A percentile compares a stretch with the other conserved stretches of the same genome.
phyloP scores from a whole-genome alignment of 2,797 vertebrate species.

The Silurus lanzhouensis region DNA sequence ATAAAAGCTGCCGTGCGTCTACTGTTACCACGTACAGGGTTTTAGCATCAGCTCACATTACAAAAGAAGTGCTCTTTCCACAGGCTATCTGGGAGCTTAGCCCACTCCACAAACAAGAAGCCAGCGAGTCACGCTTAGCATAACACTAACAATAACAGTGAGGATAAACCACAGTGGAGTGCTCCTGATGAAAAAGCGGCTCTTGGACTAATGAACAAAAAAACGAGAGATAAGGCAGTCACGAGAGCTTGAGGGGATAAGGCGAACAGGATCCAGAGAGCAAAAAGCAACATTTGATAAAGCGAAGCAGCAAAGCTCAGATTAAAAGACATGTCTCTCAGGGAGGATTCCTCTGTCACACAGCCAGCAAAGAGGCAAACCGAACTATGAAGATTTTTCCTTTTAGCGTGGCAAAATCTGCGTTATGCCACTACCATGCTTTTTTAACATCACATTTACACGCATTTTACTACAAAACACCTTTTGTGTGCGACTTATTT shows the following conservation, averaged over 20 bases:
- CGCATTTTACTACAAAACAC: constrained; percentile 31
- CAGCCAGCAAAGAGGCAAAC: constrained; percentile 39
- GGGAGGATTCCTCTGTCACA: constrained; percentile 32
- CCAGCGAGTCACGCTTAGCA: constrained; percentile 30
- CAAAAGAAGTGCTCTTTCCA: constrained; percentile 35
- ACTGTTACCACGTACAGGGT: constrained; percentile 30
- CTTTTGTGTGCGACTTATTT: constrained; percentile 24
- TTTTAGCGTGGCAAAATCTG: constrained; percentile 36
- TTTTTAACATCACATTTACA: constrained; percentile 42
- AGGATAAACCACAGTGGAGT: constrained; percentile 13
- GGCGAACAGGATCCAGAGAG: constrained; percentile 33
- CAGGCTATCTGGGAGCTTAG: constrained; percentile 38
- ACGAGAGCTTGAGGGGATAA: constrained; percentile 29
- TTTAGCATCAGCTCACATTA: constrained; percentile 41
- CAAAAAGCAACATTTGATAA: background rate
- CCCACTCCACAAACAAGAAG: constrained; percentile 30
- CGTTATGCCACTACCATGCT: constrained; percentile 18
- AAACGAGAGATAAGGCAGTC: constrained; percentile 29
- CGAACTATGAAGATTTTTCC: constrained; percentile 38
- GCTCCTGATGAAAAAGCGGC: constrained; percentile 30
- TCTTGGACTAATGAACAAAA: constrained; percentile 41
- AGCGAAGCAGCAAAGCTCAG: constrained; percentile 38
- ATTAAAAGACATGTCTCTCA: constrained; percentile 45
- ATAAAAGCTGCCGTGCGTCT: constrained; percentile 28
- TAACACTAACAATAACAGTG: constrained; percentile 28